Evolutionary conservation across 2,797 vertebrate species (phyloP), one percentile per base, ranked within the genome.

Genomic region (Phrynocephalus guinanensis): DNA sequence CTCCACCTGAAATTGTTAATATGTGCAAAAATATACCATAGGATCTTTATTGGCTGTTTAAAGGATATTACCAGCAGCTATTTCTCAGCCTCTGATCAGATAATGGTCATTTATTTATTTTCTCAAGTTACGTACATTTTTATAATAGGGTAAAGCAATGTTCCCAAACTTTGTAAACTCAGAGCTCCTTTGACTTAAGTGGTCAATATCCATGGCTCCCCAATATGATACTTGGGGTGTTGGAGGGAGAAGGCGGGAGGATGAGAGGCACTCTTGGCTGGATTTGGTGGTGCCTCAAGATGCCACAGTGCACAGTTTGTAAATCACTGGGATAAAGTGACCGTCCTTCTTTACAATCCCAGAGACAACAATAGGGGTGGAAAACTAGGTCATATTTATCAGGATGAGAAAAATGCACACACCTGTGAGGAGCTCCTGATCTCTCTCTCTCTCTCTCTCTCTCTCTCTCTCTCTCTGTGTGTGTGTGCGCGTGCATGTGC

Each of bases 21-120:
- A 3, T 67, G 60, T 76, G n/a, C 56, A 82, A 71, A 82, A 78
- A 26, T 78, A 71, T 78, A 78, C 48, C 52, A 70, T 60, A 77
- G 18, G 10, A 33, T 70, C 20, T 77, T 33, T 82, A 22, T n/a
- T 82, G 24, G 24, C 7, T 77, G 26, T 77, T 48, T 38, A 75
- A 66, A 68, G 52, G 20, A 80, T 28, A 66, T 20, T 33, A 28
- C 63, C 22, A 52, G n/a, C 18, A 80, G 28, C 16, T 20, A 44
- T 72, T 88, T 84, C 10, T 26, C 70, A 66, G 66, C 6, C 16
- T 75, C 30, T 68, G 68, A 48, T 20, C 1, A 76, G 28, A 75
- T 18, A 85, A 73, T 48, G 9, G 52, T 68, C 48, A 68, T 70
- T 52, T 83, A 5, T 83, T 81, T 76, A 67, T 60, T 87, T 86